phyloP scores from a whole-genome alignment of 2,888 invertebrate species.

The Meganola albula region DNA sequence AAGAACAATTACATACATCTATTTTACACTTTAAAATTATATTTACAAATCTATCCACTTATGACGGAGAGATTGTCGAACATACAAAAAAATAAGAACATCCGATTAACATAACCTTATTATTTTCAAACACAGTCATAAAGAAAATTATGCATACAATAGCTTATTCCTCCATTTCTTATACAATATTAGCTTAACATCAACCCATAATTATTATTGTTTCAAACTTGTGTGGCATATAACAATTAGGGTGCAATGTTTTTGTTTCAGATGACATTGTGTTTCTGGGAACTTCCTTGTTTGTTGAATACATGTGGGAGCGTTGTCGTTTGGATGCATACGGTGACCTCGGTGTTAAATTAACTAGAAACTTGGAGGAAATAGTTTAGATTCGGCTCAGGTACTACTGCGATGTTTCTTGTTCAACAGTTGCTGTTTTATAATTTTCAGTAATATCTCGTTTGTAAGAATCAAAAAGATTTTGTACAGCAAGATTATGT shows the following conservation, averaged over 20 bases:
- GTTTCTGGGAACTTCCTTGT: constrained; percentile 60
- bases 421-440: no score
- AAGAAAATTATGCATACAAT: no score
- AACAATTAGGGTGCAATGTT: constrained; percentile 61
- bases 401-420: constrained; percentile 39
- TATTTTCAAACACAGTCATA: no score
- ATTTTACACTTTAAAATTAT: no score
- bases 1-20: no score
- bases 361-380: constrained; percentile 71
- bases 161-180: no score
- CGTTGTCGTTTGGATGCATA: constrained; percentile 58
- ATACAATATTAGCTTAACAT: constrained; percentile 23
- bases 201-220: constrained; percentile 41
- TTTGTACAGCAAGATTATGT: no score
- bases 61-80: no score
- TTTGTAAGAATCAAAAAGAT: no score
- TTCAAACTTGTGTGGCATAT: constrained; percentile 42
- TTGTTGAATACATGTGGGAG: constrained; percentile 65
- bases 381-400: constrained; percentile 67
- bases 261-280: constrained; percentile 63
- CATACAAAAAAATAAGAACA: no score
- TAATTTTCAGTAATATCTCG: neutral
- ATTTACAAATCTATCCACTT: no score
- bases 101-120: no score
- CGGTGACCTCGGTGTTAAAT: constrained; percentile 66